Percentiles rank a stretch among this genome's conserved stretches.
phyloP scores from a whole-genome alignment of 2,113 vertebrate species.

The Psittacula cyanocephala region DNA sequence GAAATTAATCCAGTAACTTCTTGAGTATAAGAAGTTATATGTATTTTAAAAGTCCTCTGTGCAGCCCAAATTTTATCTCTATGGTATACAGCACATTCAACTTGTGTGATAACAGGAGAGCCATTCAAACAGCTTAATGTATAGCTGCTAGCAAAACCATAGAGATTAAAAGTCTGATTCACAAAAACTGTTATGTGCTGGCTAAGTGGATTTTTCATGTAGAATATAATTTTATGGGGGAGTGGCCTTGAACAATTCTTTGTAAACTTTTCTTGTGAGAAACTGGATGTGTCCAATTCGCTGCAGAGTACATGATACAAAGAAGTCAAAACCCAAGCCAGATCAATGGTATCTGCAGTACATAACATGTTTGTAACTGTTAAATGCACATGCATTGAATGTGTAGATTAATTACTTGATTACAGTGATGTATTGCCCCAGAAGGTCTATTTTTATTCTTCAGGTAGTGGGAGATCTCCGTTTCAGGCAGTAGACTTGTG shows the following conservation, averaged over 20 bases:
- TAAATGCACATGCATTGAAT: neutral
- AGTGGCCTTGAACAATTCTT: neutral
- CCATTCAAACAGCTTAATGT: neutral
- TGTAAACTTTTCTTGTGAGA: neutral
- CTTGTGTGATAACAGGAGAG: neutral
- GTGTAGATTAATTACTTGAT: neutral
- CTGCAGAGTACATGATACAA: rapidly evolving
- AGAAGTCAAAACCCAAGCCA: neutral
- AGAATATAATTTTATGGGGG: neutral
- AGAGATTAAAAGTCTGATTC: neutral
- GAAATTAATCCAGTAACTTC: neutral
- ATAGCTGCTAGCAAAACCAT: neutral
- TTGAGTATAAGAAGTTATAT: neutral
- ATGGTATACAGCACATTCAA: neutral
- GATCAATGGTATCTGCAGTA: neutral
- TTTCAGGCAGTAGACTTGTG: neutral
- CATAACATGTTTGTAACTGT: neutral
- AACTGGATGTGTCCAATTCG: neutral
- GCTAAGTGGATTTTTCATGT: neutral
- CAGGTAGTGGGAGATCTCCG: neutral
- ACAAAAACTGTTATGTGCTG: neutral
- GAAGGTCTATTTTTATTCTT: neutral
- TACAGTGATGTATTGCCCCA: neutral
- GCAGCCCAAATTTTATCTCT: neutral
- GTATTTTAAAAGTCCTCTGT: neutral